Evolutionary conservation across 2,888 invertebrate species (phyloP), one percentile per base, ranked within the genome.

Genomic region (Polyploca ridens): DNA sequence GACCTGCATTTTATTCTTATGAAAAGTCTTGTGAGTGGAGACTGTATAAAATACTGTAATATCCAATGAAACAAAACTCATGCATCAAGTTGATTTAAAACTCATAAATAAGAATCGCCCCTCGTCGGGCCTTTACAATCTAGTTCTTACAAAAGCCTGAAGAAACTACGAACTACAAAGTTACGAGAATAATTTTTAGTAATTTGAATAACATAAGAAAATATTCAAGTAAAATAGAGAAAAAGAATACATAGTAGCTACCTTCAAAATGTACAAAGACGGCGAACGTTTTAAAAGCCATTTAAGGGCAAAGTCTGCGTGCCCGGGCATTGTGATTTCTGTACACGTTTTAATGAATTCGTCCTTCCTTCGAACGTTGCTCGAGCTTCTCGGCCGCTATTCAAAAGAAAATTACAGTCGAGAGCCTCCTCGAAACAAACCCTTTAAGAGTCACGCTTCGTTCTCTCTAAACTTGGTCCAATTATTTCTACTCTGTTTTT

Each of bases 361-460:
- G 88, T 88, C 89, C 89, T 90, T 89, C 83, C 81, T 83, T 79
- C 82, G 82, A 85, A 82, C 84, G 85, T 83, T 87, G 79, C 83
- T 88, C 83, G 81, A 84, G 85, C 82, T 88, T 76, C 86, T 88
- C 87, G 82, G 86, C 82, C 87, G 88, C 87, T 83, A 87, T 90
- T 90, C 88, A 88, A 89, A 90, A 89, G 90, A 90, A 91, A 91
- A 93, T 91, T 91, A 90, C 87, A 88, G 88, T 86, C 79, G 79
- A 89, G 90, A 88, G 85, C 82, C 87, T 91, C 84, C 85, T 88
- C 84, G 87, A 88, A 89, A 89, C 88, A 90, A 93, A 88, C 89
- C 90, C 91, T 90, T 92, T 90, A 86, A 81, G 81, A 91, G 90
- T 90, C 90, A 90, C 89, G 90, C 89, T 91, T 83, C 87, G 84